These are phyloP conservation scores for Ornithoptera priamus DNA, from an alignment of 2,888 invertebrate genomes.

Conservation along the genomic window DNA sequence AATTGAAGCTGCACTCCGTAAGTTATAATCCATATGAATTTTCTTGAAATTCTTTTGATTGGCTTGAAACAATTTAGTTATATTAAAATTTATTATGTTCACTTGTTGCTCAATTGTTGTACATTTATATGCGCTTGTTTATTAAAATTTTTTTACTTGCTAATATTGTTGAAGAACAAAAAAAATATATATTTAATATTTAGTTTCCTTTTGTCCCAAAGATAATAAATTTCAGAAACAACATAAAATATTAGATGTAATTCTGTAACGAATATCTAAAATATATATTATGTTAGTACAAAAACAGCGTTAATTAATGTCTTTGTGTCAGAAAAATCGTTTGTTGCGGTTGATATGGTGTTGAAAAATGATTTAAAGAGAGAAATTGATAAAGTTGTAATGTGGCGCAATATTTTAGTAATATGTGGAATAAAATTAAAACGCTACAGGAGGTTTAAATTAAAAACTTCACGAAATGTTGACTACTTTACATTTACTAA, in stretches of 20 bases:
- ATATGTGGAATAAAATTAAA: not conserved
- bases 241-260: not conserved
- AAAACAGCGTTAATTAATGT: constrained; percentile 3
- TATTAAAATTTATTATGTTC: not conserved
- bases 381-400: not conserved
- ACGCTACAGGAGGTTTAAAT: not conserved
- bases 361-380: not conserved
- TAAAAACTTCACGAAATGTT: not conserved
- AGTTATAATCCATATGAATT: constrained; percentile 69
- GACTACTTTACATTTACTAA: not conserved
- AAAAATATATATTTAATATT: not conserved
- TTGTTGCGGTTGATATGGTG: not conserved
- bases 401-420: not conserved
- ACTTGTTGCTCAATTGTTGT: not conserved
- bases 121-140: not conserved
- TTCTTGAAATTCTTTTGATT: constrained; percentile 33
- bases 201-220: not conserved
- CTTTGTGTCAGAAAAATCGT: not conserved
- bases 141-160: not conserved
- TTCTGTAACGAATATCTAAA: not conserved
- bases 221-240: not conserved
- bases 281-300: not conserved
- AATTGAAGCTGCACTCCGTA: constrained; percentile 67
- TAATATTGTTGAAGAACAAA: not conserved
- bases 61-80: not conserved